phyloP scores from a whole-genome alignment of 2,113 vertebrate genomes.

The Gnathonemus longibarbis region DNA sequence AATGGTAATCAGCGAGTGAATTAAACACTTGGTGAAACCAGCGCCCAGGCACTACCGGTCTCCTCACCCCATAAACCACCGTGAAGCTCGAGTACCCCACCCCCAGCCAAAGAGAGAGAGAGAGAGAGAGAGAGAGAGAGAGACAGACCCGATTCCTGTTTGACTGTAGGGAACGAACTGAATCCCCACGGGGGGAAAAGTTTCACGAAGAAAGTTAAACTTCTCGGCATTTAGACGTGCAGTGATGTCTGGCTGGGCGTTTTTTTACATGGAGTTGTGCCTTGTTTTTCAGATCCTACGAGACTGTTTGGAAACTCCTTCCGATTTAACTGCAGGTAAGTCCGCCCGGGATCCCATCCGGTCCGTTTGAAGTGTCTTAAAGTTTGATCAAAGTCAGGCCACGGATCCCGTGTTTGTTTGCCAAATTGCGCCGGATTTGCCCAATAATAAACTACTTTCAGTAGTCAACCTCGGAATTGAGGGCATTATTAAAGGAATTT shows the following conservation, averaged over 20 bases:
- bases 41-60: constrained; percentile 54
- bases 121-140: constrained; percentile 4
- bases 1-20: constrained; percentile 63
- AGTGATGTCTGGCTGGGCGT: not conserved
- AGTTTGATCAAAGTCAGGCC: not conserved
- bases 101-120: constrained; percentile 26
- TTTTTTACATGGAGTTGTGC: constrained; percentile 2
- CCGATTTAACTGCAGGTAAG: constrained; percentile 11
- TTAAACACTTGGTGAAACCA: constrained; percentile 52
- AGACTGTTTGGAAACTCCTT: not conserved
- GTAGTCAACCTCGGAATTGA: not conserved
- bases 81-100: constrained; percentile 26
- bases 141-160: constrained; percentile 1
- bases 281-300: constrained; percentile 11
- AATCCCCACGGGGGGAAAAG: constrained; percentile 15
- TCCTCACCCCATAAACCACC: constrained; percentile 44
- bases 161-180: constrained; percentile 12
- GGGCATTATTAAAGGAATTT: not conserved
- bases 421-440: not conserved
- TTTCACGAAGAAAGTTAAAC: constrained; percentile 14
- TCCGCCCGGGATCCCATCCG: not conserved
- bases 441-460: not conserved
- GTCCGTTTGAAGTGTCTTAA: not conserved
- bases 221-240: constrained; percentile 9
- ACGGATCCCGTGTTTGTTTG: not conserved